Conservation (phyloP, 2,113 vertebrate species). For the Microcebus griseorufus region DNA sequence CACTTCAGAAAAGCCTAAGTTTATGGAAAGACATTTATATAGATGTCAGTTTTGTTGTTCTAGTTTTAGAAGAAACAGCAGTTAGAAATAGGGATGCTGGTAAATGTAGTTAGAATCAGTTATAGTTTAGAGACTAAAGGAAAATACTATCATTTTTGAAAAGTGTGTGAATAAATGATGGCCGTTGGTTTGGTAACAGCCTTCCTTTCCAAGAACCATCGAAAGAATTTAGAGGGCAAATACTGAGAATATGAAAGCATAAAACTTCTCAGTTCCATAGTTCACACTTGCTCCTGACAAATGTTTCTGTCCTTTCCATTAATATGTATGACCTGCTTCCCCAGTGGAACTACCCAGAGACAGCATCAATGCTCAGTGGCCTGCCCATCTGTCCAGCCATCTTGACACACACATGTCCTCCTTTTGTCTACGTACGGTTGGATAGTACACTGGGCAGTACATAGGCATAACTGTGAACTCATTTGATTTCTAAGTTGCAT, state of each 20-base stretch:
- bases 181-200: not conserved
- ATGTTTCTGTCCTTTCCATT: not conserved
- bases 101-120: conserved; percentile 36
- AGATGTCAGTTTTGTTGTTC: not conserved
- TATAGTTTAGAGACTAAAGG: conserved; percentile 17
- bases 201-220: not conserved
- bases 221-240: not conserved
- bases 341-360: not conserved
- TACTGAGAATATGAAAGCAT: not conserved
- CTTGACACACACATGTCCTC: not conserved
- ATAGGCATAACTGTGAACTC: not conserved
- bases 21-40: not conserved
- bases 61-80: not conserved
- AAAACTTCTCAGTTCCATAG: not conserved
- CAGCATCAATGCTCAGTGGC: not conserved
- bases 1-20: conserved; percentile 14
- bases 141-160: conserved; percentile 26
- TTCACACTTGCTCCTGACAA: not conserved
- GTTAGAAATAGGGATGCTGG: not conserved
- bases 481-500: conserved; percentile 12
- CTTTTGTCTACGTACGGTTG: not conserved
- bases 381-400: not conserved
- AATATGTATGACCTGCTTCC: not conserved
- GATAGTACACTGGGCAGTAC: not conserved
- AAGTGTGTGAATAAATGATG: not conserved